A percentile compares a stretch with the other conserved stretches of the same genome.
These are phyloP conservation scores for Mus spretus DNA, from an alignment of 2,797 vertebrate genomes.

Conservation along the genomic window DNA sequence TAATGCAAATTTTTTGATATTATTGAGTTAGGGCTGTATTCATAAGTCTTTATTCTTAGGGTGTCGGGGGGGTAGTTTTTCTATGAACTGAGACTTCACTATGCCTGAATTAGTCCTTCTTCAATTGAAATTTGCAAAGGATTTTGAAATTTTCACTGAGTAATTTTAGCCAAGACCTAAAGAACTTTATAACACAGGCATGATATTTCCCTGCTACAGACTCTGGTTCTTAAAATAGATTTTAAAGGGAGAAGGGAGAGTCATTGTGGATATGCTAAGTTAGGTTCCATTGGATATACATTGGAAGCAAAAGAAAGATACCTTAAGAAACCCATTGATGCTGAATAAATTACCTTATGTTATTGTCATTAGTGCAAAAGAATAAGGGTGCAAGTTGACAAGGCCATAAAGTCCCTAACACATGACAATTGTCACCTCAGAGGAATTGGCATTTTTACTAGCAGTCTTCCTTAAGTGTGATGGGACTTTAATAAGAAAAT, in stretches of 20 bases:
- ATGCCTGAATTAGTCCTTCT: conserved; percentile 20
- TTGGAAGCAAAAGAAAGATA: conserved; percentile 48
- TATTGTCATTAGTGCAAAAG: conserved; percentile 8
- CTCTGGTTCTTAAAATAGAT: neutral
- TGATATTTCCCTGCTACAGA: neutral
- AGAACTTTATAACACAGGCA: neutral
- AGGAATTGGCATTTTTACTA: neutral
- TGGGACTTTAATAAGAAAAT: neutral
- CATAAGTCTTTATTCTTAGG: neutral
- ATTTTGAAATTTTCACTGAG: conserved; percentile 29
- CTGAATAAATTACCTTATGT: neutral
- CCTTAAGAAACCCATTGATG: conserved; percentile 7
- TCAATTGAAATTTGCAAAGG: neutral
- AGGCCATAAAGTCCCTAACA: neutral
- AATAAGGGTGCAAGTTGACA: neutral
- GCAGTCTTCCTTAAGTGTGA: neutral
- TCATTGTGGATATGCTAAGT: neutral
- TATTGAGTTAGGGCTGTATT: neutral
- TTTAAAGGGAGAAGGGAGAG: neutral
- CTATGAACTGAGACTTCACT: conserved; percentile 27
- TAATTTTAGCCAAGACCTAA: conserved; percentile 8
- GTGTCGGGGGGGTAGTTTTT: neutral
- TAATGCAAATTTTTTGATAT: conserved; percentile 22
- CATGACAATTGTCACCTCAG: neutral
- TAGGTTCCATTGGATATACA: neutral